Evolutionary conservation across 2,888 invertebrate genomes (phyloP).

Genomic region (Folsomia candida): DNA sequence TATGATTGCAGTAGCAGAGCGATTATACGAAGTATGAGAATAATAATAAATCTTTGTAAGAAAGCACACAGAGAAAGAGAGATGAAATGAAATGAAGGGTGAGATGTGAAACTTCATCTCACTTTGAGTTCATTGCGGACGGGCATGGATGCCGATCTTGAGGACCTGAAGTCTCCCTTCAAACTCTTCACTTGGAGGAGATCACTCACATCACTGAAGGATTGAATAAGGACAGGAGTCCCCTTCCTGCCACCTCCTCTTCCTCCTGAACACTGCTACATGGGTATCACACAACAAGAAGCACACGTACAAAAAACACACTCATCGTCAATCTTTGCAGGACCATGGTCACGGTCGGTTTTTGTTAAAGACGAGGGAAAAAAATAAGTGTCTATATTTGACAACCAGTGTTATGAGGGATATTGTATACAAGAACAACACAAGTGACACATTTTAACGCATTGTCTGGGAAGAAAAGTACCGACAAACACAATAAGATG

Average conservation of each 20-base stretch:
- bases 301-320: conserved; percentile 1
- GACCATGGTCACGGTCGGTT: too few relatives aligned
- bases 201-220: conserved; percentile 3
- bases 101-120: conserved; percentile 42
- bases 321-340: too few relatives aligned
- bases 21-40: too few relatives aligned
- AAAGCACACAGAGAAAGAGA: too few relatives aligned
- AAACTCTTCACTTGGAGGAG: neutral
- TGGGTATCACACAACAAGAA: neutral
- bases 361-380: too few relatives aligned
- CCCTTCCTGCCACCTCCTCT: neutral
- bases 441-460: too few relatives aligned
- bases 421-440: too few relatives aligned
- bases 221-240: neutral
- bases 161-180: conserved; percentile 53
- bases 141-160: conserved; percentile 51
- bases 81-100: conserved; percentile 17
- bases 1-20: too few relatives aligned
- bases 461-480: too few relatives aligned
- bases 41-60: too few relatives aligned
- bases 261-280: neutral
- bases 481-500: too few relatives aligned
- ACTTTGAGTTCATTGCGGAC: conserved; percentile 51
- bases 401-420: too few relatives aligned
- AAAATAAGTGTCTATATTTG: neutral